Percentiles rank a stretch among this genome's conserved stretches.
phyloP scores from a whole-genome alignment of 2,113 vertebrate species.

The Phainopepla nitens region DNA sequence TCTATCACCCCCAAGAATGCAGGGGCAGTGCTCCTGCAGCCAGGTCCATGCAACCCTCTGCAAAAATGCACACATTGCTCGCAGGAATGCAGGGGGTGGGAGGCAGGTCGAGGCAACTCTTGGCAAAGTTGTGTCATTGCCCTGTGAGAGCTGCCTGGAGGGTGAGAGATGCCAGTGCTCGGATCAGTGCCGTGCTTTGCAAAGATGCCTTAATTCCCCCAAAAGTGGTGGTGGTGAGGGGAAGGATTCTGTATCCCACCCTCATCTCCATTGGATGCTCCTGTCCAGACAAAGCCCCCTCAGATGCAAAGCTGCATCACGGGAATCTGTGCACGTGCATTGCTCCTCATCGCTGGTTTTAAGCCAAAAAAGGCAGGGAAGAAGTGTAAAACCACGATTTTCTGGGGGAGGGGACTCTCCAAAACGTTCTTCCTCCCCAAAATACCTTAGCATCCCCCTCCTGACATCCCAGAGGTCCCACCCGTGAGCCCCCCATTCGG shows the following conservation, averaged over 20 bases:
- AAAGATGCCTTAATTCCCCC: background rate
- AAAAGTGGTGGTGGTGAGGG: background rate
- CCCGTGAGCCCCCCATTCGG: fast-evolving
- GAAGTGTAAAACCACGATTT: background rate
- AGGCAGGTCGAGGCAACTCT: background rate
- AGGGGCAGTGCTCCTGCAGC: background rate
- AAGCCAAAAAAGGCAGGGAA: background rate
- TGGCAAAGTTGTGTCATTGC: background rate
- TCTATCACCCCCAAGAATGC: background rate
- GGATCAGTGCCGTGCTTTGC: background rate
- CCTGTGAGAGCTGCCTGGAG: background rate
- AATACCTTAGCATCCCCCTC: background rate
- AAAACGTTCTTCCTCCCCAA: background rate
- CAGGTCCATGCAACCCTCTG: background rate
- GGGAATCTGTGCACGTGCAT: background rate
- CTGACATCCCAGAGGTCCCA: background rate
- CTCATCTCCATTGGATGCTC: background rate
- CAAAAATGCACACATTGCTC: background rate
- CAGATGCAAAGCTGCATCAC: background rate
- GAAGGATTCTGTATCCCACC: background rate
- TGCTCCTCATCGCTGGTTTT: background rate
- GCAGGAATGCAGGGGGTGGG: background rate
- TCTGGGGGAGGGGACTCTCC: fast-evolving
- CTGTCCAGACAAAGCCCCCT: background rate
- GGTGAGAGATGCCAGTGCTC: background rate